Conservation (phyloP, 2,888 invertebrate species). For the Alcis repandata region DNA sequence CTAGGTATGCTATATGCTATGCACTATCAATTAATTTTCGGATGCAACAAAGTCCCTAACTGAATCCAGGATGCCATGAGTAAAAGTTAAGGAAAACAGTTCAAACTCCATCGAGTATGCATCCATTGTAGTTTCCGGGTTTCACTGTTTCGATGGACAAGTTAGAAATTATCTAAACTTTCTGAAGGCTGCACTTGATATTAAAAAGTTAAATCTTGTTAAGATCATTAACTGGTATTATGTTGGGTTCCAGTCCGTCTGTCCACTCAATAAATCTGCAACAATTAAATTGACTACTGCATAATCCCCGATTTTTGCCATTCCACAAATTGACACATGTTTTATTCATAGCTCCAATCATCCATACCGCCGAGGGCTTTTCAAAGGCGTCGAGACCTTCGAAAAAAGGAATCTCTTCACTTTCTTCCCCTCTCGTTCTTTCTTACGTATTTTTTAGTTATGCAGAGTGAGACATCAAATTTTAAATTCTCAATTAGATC, state of each 20-base stretch:
- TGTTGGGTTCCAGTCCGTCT: constrained; percentile 35
- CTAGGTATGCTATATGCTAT: background rate
- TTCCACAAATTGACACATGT: constrained; percentile 83
- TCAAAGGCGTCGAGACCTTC: constrained; percentile 76
- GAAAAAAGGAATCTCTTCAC: constrained; percentile 66
- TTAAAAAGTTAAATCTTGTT: no score
- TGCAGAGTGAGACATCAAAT: constrained; percentile 53
- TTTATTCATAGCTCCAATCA: constrained; percentile 85
- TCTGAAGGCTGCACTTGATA: background rate
- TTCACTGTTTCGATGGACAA: constrained; percentile 15
- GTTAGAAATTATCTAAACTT: background rate
- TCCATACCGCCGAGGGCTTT: constrained; percentile 75
- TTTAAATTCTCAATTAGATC: constrained; percentile 63
- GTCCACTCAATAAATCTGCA: constrained; percentile 48
- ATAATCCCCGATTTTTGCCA: constrained; percentile 72
- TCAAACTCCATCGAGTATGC: background rate
- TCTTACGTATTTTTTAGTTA: constrained; percentile 39
- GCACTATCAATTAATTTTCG: constrained; percentile 7
- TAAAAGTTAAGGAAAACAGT: constrained; percentile 39
- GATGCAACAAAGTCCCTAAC: constrained; percentile 14
- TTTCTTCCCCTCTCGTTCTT: constrained; percentile 50
- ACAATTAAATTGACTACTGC: constrained; percentile 74
- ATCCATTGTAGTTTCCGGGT: background rate
- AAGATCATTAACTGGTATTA: no score
- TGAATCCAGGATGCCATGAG: constrained; percentile 39